These are phyloP conservation scores for Psittacus erithacus DNA, from an alignment of 2,113 vertebrate genomes.

Conservation along the genomic window DNA sequence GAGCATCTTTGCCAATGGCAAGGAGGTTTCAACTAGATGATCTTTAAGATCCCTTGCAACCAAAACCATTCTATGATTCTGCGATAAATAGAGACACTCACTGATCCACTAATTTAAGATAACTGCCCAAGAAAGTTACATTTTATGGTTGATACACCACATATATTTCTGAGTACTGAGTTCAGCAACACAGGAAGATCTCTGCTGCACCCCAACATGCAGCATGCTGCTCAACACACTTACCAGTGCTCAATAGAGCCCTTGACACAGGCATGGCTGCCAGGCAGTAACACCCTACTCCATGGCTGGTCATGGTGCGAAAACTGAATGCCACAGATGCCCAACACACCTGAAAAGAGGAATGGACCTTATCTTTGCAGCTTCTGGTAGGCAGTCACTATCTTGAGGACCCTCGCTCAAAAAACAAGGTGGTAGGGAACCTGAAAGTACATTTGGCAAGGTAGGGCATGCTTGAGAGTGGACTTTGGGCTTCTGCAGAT, in stretches of 20 bases:
- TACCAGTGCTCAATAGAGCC: rapidly evolving
- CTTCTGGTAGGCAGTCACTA: neutral
- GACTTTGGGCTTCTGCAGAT: neutral
- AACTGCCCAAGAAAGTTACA: neutral
- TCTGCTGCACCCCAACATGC: neutral
- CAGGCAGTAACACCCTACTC: neutral
- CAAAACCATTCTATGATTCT: neutral
- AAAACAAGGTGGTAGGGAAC: neutral
- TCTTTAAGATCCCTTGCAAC: neutral
- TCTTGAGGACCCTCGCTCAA: neutral
- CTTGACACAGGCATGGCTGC: rapidly evolving
- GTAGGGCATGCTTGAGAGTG: neutral
- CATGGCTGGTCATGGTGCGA: rapidly evolving
- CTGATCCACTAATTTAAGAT: neutral
- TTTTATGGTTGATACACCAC: neutral
- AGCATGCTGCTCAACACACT: too few relatives aligned
- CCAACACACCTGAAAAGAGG: neutral
- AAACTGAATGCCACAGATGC: neutral
- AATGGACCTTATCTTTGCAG: neutral
- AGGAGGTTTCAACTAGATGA: rapidly evolving
- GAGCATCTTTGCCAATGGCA: neutral
- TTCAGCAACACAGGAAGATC: neutral
- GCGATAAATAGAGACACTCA: neutral
- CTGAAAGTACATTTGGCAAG: neutral
- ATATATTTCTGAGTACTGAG: neutral